Evolutionary conservation across 2,888 invertebrate species (phyloP).

Genomic region (Idaea dimidiata): DNA sequence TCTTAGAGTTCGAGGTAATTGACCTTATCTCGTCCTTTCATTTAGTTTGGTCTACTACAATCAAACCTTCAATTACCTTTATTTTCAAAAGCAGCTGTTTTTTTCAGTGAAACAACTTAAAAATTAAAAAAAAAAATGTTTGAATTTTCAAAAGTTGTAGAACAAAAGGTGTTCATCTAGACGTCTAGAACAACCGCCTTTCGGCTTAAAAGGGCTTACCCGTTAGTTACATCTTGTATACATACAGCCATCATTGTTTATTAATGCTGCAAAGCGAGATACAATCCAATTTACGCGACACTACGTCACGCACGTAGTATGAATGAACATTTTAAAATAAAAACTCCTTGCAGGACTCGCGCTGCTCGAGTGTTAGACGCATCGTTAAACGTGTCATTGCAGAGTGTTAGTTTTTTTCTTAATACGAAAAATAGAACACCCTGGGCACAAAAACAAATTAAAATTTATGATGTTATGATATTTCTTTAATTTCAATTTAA

Average conservation of each 20-base stretch:
- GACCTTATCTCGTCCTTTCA: too few relatives aligned
- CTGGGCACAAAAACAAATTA: not conserved
- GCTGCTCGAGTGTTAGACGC: slow-evolving; percentile 22
- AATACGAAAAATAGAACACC: not conserved
- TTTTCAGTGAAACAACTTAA: too few relatives aligned
- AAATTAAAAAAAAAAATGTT: too few relatives aligned
- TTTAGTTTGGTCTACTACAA: too few relatives aligned
- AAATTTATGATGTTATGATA: not conserved
- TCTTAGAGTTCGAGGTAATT: too few relatives aligned
- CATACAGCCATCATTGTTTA: not conserved
- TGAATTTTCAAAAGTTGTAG: too few relatives aligned
- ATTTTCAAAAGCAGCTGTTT: too few relatives aligned
- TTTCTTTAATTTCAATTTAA: not conserved
- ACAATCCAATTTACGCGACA: slow-evolving; percentile 2
- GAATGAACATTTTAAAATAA: slow-evolving; percentile 26
- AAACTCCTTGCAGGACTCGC: slow-evolving; percentile 29
- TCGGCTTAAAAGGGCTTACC: too few relatives aligned
- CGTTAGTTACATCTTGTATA: too few relatives aligned
- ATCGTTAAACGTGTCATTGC: slow-evolving; percentile 17
- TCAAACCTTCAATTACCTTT: too few relatives aligned
- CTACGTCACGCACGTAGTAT: slow-evolving; percentile 3
- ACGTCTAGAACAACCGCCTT: too few relatives aligned
- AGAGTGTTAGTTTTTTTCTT: slow-evolving; percentile 21
- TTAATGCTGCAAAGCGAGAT: not conserved
- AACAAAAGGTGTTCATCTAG: too few relatives aligned